Evolutionary conservation across 2,888 invertebrate species (phyloP).

Genomic region (Torymus texanus): DNA sequence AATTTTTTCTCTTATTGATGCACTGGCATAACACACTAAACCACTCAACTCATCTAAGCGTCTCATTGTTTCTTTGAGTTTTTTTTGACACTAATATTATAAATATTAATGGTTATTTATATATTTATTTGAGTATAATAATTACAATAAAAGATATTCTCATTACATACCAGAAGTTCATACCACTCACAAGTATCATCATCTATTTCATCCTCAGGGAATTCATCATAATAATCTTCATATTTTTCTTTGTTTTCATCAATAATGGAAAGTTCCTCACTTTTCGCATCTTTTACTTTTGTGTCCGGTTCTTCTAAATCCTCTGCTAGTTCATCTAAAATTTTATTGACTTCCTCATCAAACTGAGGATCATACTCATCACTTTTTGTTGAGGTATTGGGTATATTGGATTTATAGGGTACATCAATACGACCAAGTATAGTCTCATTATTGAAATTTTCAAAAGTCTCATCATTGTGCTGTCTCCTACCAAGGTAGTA

Average conservation of each 20-base stretch:
- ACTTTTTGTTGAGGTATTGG: neutral
- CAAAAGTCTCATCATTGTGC: neutral
- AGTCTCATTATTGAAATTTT: constrained; percentile 9
- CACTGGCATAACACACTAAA: constrained; percentile 34
- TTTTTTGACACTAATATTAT: constrained; percentile 37
- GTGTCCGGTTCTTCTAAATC: constrained; percentile 13
- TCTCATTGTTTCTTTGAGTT: constrained; percentile 37
- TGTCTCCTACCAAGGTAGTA: neutral
- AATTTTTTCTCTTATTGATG: constrained; percentile 28
- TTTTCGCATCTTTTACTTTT: neutral
- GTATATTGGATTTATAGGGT: neutral
- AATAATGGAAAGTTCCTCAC: neutral
- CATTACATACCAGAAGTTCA: constrained; percentile 28
- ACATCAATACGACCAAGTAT: constrained; percentile 32
- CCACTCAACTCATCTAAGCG: constrained; percentile 42
- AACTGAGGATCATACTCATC: constrained; percentile 37
- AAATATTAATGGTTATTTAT: too few relatives aligned
- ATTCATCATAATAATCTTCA: constrained; percentile 51
- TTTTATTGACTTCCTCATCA: constrained; percentile 46
- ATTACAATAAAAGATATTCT: too few relatives aligned
- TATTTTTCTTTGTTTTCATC: constrained; percentile 29
- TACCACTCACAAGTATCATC: constrained; percentile 40
- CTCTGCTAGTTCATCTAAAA: constrained; percentile 42
- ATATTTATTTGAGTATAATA: too few relatives aligned
- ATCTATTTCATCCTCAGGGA: constrained; percentile 28